phyloP scores from a whole-genome alignment of 2,113 vertebrate species.

The Rhodinocichla rosea region DNA sequence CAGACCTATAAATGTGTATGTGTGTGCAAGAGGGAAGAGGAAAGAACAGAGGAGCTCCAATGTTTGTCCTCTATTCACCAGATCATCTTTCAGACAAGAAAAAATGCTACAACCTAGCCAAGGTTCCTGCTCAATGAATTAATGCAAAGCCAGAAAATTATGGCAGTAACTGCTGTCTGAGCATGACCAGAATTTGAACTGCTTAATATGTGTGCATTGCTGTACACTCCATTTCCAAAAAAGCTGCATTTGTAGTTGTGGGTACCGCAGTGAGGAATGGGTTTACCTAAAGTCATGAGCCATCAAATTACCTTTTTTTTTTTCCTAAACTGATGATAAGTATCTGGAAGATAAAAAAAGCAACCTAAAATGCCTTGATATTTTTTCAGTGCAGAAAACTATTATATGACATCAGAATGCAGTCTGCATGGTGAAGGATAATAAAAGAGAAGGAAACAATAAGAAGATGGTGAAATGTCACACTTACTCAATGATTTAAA shows the following conservation, averaged over 20 bases:
- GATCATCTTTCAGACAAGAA: conserved; percentile 67
- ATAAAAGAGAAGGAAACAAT: neutral
- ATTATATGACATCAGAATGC: neutral
- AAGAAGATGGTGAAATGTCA: neutral
- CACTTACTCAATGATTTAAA: neutral
- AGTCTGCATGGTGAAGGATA: neutral
- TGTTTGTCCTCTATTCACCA: conserved; percentile 61
- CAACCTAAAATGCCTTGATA: neutral
- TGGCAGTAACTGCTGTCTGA: conserved; percentile 39
- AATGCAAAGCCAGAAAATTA: conserved; percentile 61
- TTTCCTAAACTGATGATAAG: neutral
- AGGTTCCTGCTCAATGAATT: conserved; percentile 64
- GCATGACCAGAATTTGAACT: conserved; percentile 43
- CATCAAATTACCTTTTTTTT: neutral
- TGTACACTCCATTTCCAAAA: neutral
- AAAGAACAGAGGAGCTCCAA: conserved; percentile 3
- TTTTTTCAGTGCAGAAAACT: neutral
- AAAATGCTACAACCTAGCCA: conserved; percentile 62
- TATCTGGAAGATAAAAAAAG: neutral
- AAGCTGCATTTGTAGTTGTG: neutral
- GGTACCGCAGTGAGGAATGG: neutral
- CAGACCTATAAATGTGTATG: neutral
- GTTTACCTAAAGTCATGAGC: neutral
- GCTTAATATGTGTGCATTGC: neutral
- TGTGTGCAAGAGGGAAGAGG: neutral